Conservation (phyloP, 2,888 invertebrate genomes). For the Parnassius apollo region DNA sequence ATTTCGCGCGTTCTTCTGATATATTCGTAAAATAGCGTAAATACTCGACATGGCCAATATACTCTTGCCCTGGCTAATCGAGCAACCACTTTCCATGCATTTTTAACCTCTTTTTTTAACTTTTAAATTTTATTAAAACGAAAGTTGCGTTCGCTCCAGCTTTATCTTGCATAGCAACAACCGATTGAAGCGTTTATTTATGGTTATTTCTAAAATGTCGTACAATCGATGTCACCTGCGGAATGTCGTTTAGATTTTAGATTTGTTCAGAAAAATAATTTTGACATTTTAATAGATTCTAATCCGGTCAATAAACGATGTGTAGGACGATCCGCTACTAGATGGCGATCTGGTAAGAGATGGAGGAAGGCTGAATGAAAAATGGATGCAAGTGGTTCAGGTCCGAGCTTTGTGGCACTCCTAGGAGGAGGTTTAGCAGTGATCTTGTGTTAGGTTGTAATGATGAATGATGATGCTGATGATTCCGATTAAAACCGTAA, state of each 20-base stretch:
- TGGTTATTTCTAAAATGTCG: slow-evolving; percentile 9
- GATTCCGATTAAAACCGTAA: too few relatives aligned
- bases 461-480: too few relatives aligned
- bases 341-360: too few relatives aligned
- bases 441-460: too few relatives aligned
- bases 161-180: slow-evolving; percentile 5
- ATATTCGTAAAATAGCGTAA: slow-evolving; percentile 7
- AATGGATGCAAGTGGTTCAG: too few relatives aligned
- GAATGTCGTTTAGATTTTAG: slow-evolving; percentile 7
- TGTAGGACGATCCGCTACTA: too few relatives aligned
- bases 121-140: slow-evolving; percentile 20
- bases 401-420: too few relatives aligned
- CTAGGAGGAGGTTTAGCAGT: too few relatives aligned
- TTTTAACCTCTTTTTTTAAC: too few relatives aligned
- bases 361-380: too few relatives aligned
- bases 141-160: slow-evolving; percentile 19
- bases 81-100: not conserved
- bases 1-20: slow-evolving; percentile 10
- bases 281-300: too few relatives aligned
- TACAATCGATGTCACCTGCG: not conserved
- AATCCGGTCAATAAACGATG: too few relatives aligned
- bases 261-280: slow-evolving; percentile 1
- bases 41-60: slow-evolving; percentile 7
- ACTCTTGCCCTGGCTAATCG: not conserved
- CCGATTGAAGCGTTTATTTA: slow-evolving; percentile 5